Percentiles rank a stretch among this genome's conserved stretches.
Conservation (phyloP, 2,888 invertebrate species). For the Machimus atricapillus region DNA sequence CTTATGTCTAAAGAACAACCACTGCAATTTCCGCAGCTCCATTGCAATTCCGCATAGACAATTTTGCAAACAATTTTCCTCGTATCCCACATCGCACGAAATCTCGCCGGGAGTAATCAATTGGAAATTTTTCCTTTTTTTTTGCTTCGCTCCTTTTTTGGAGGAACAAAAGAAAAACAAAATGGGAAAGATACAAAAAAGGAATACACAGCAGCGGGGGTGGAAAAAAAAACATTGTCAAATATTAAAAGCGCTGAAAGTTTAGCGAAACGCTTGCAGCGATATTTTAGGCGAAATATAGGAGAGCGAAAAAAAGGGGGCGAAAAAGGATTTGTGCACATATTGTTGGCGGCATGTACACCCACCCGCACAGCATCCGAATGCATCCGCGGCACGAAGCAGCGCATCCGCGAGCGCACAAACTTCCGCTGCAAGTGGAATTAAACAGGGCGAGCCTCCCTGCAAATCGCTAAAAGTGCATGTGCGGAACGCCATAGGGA, state of each 20-base stretch:
- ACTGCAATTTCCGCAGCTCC: neutral
- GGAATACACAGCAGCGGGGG: neutral
- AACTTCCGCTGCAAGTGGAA: neutral
- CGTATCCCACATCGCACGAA: neutral
- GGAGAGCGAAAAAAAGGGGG: neutral
- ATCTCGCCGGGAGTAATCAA: conserved; percentile 4
- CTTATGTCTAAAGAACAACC: neutral
- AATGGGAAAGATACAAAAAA: neutral
- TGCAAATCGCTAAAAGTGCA: neutral
- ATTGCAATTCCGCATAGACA: conserved; percentile 2
- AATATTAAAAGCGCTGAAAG: conserved; percentile 31
- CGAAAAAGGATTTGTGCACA: neutral
- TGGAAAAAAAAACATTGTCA: conserved; percentile 21
- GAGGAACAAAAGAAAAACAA: neutral
- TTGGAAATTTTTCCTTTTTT: conserved; percentile 30
- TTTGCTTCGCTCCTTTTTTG: neutral
- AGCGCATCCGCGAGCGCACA: neutral
- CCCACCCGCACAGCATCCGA: neutral
- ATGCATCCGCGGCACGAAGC: neutral
- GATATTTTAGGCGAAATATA: neutral
- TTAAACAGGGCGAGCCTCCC: neutral
- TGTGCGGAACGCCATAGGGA: neutral
- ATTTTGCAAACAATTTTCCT: conserved; percentile 13
- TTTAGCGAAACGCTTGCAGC: neutral
- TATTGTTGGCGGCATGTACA: neutral